phyloP scores from a whole-genome alignment of 2,888 invertebrate genomes.

The Lasioglossum oenotherae region DNA sequence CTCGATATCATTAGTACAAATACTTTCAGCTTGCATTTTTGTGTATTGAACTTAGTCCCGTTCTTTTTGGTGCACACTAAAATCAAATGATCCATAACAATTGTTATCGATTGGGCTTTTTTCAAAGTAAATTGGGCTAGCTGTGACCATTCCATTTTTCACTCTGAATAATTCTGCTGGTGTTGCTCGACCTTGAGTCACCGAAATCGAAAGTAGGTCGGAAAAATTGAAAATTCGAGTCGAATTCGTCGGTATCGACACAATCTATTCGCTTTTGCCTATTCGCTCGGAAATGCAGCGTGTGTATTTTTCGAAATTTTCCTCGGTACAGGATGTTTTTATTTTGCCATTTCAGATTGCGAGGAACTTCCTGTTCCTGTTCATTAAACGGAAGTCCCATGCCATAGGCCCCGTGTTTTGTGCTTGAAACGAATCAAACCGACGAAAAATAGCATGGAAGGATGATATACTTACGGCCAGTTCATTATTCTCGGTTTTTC shows the following conservation, averaged over 20 bases:
- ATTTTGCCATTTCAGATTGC: conserved; percentile 78
- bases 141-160: conserved; percentile 62
- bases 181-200: conserved; percentile 70
- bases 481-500: conserved; percentile 75
- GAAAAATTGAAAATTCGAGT: conserved; percentile 56
- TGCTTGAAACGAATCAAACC: conserved; percentile 68
- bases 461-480: conserved; percentile 77
- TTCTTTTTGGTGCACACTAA: conserved; percentile 65
- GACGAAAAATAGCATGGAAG: conserved; percentile 59
- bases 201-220: conserved; percentile 67
- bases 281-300: conserved; percentile 41
- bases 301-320: conserved; percentile 76
- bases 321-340: conserved; percentile 82
- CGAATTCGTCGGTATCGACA: conserved; percentile 31
- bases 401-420: conserved; percentile 81
- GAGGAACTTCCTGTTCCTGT: conserved; percentile 84
- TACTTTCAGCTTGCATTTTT: conserved; percentile 83
- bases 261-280: conserved; percentile 33
- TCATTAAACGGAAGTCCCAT: conserved; percentile 83
- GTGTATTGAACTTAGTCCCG: conserved; percentile 64
- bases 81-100: conserved; percentile 69
- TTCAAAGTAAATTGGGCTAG: conserved; percentile 50
- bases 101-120: conserved; percentile 40
- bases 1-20: conserved; percentile 81
- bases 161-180: conserved; percentile 46